Evolutionary conservation across 2,888 invertebrate genomes (phyloP).

Genomic region (Ormyrus pomaceus): DNA sequence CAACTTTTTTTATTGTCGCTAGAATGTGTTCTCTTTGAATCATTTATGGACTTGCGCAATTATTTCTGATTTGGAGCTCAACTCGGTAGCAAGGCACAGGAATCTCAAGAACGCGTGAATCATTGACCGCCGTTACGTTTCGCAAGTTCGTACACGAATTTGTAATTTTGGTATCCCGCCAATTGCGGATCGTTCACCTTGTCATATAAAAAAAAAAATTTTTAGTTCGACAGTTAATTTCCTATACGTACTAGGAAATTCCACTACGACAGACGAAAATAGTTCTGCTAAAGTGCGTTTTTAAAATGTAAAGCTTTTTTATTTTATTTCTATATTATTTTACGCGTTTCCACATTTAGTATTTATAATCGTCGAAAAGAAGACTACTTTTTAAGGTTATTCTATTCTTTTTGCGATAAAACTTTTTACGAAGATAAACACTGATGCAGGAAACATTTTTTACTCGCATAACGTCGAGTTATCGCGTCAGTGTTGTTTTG

Average conservation of each 20-base stretch:
- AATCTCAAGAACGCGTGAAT: conserved; percentile 57
- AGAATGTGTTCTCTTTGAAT: conserved; percentile 37
- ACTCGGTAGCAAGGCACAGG: conserved; percentile 27
- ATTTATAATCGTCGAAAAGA: no score
- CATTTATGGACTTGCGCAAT: conserved; percentile 50
- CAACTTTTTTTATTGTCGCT: conserved; percentile 25
- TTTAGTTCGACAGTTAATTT: no score
- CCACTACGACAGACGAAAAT: no score
- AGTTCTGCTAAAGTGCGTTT: no score
- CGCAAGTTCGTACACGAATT: conserved; percentile 43
- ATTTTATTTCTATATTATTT: no score
- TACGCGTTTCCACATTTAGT: no score
- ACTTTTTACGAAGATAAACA: neutral
- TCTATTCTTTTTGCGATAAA: no score
- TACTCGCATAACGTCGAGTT: neutral
- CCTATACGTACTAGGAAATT: no score
- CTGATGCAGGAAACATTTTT: neutral
- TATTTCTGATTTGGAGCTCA: conserved; percentile 51
- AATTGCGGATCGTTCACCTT: conserved; percentile 18
- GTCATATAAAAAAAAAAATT: neutral
- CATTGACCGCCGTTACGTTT: conserved; percentile 47
- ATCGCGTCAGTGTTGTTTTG: neutral
- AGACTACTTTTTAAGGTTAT: no score
- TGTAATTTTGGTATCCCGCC: conserved; percentile 43
- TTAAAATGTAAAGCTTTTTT: no score